A percentile compares a stretch with the other conserved stretches of the same genome.
Evolutionary conservation across 2,113 vertebrate species (phyloP).

Genomic region (Tupaia tana): DNA sequence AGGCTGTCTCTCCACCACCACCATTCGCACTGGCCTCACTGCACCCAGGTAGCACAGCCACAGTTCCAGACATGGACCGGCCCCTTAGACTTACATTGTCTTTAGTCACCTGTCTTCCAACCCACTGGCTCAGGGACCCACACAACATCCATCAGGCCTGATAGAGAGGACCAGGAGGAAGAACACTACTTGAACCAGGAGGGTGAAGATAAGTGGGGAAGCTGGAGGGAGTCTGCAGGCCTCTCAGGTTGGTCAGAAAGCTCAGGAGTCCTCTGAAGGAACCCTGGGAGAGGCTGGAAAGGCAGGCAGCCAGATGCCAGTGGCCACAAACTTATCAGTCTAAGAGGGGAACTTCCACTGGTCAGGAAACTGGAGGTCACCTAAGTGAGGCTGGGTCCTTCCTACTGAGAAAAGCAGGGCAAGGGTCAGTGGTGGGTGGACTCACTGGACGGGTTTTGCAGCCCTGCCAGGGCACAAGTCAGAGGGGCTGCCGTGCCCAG

Average conservation of each 20-base stretch:
- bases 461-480: no score
- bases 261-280: constrained; percentile 70
- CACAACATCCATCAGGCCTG: neutral
- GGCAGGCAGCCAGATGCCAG: constrained; percentile 81
- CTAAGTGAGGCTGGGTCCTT: constrained; percentile 97
- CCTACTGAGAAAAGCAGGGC: constrained; percentile 91
- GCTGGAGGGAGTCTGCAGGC: constrained; percentile 52
- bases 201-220: neutral
- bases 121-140: constrained; percentile 22
- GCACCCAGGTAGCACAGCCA: constrained; percentile 66
- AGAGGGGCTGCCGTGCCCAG: neutral
- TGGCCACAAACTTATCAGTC: constrained; percentile 88
- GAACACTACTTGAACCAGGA: constrained; percentile 55
- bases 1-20: neutral
- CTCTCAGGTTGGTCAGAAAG: constrained; percentile 61
- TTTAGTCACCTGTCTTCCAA: constrained; percentile 19
- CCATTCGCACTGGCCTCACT: constrained; percentile 60
- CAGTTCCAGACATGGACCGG: constrained; percentile 14
- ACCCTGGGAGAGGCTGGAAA: constrained; percentile 79
- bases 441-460: neutral
- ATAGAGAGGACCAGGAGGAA: neutral
- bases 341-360: constrained; percentile 93
- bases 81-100: neutral
- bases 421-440: constrained; percentile 57
- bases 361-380: constrained; percentile 92